Percentiles rank a stretch among this genome's conserved stretches.
These are phyloP conservation scores for Danio tinwini DNA, from an alignment of 2,797 vertebrate genomes.

Conservation along the genomic window DNA sequence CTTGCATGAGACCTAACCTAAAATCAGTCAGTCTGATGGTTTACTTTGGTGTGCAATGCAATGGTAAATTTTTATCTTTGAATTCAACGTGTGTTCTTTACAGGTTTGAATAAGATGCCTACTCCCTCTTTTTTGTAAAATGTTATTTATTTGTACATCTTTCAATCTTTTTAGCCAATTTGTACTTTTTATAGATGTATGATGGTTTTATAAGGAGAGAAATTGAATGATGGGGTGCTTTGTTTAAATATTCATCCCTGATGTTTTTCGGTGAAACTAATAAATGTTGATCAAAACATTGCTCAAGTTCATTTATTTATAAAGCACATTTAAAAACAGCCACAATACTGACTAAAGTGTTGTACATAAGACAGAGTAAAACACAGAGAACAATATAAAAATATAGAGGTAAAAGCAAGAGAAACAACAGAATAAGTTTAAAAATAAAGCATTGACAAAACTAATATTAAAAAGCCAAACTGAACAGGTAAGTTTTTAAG, in stretches of 20 bases:
- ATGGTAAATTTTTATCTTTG: not conserved
- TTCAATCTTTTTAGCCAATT: conserved; percentile 1
- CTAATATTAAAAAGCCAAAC: too few species aligned
- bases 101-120: conserved; percentile 12
- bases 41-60: not conserved
- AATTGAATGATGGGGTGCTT: conserved; percentile 18
- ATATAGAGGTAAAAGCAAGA: too few species aligned
- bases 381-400: too few species aligned
- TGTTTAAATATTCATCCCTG: not conserved
- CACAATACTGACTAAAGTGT: too few species aligned
- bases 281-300: not conserved
- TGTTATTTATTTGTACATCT: conserved; percentile 21
- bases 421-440: too few species aligned
- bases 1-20: not conserved
- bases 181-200: not conserved
- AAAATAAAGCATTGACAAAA: too few species aligned
- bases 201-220: conserved; percentile 16
- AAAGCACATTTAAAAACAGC: too few species aligned
- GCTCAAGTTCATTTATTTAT: too few species aligned
- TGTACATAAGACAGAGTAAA: too few species aligned
- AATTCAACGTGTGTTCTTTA: not conserved
- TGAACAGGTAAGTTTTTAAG: too few species aligned
- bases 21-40: not conserved
- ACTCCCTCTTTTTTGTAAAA: conserved; percentile 1
- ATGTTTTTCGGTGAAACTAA: not conserved